phyloP scores from a whole-genome alignment of 1,140 invertebrate genomes.

The Drosophila persimilis region DNA sequence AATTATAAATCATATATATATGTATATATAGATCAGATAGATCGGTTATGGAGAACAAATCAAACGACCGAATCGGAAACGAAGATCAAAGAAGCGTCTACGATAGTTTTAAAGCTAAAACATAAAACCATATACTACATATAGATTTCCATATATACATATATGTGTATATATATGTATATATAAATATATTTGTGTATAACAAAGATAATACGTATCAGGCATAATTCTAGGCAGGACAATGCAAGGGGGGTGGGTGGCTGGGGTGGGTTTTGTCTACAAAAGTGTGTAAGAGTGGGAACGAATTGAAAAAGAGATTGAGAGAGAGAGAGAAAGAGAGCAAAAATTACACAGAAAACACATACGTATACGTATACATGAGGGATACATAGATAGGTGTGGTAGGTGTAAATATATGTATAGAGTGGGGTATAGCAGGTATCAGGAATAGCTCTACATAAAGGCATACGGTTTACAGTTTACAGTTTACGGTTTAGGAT shows the following conservation, averaged over 20 bases:
- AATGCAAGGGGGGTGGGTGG: neutral
- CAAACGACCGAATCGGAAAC: constrained; percentile 47
- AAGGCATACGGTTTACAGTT: constrained; percentile 25
- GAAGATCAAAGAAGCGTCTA: constrained; percentile 50
- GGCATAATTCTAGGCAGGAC: constrained; percentile 34
- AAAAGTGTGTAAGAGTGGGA: neutral
- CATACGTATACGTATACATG: constrained; percentile 24
- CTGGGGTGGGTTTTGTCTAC: neutral
- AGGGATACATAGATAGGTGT: constrained; percentile 13
- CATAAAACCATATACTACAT: constrained; percentile 14
- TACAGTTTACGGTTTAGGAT: no score
- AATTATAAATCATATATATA: constrained; percentile 45
- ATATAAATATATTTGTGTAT: constrained; percentile 12
- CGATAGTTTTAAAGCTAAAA: constrained; percentile 14
- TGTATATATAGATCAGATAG: constrained; percentile 9
- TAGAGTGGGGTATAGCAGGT: no score
- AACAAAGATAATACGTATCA: constrained; percentile 25
- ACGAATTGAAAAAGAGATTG: constrained; percentile 3
- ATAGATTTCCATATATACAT: neutral
- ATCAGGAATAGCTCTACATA: constrained; percentile 4
- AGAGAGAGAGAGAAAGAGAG: constrained; percentile 5
- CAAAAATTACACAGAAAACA: constrained; percentile 27
- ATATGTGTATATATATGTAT: constrained; percentile 12
- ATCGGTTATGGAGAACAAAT: constrained; percentile 25
- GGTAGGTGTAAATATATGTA: no score